phyloP scores from a whole-genome alignment of 2,888 invertebrate genomes.

The Dryococelus australis region DNA sequence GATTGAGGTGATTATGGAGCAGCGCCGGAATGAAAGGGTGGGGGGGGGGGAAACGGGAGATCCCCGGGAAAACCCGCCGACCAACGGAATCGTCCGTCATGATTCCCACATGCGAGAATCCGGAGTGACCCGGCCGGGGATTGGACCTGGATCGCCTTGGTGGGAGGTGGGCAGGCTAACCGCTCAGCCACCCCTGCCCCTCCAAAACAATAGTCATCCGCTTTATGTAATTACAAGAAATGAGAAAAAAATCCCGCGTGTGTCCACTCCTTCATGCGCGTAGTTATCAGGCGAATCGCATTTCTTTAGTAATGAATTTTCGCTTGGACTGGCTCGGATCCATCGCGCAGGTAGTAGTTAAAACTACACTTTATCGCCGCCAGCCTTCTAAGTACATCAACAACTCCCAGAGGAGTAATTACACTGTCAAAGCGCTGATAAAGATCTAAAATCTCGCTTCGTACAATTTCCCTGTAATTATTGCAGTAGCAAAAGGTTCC shows the following conservation, averaged over 20 bases:
- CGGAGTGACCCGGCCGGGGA: too few relatives aligned
- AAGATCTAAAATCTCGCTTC: background rate
- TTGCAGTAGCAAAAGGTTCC: background rate
- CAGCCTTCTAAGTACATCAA: conserved; percentile 16
- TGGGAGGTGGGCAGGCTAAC: too few relatives aligned
- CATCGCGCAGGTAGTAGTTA: background rate
- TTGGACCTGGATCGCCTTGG: too few relatives aligned
- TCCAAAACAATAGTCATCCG: too few relatives aligned
- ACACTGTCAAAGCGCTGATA: background rate
- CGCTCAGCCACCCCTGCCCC: too few relatives aligned
- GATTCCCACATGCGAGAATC: too few relatives aligned
- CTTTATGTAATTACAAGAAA: background rate
- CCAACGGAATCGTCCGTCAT: too few relatives aligned
- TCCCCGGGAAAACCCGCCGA: too few relatives aligned
- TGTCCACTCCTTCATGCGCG: background rate
- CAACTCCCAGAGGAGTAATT: conserved; percentile 9
- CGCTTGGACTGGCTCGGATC: background rate
- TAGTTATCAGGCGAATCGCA: background rate
- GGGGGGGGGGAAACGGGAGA: too few relatives aligned
- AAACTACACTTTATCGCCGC: background rate
- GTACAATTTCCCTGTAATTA: conserved; percentile 8
- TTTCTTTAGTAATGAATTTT: background rate
- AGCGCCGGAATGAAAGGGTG: too few relatives aligned
- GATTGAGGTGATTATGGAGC: too few relatives aligned
- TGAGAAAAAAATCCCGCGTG: background rate